Evolutionary conservation across 1,140 invertebrate species (phyloP).

Genomic region (Drosophila dunni): DNA sequence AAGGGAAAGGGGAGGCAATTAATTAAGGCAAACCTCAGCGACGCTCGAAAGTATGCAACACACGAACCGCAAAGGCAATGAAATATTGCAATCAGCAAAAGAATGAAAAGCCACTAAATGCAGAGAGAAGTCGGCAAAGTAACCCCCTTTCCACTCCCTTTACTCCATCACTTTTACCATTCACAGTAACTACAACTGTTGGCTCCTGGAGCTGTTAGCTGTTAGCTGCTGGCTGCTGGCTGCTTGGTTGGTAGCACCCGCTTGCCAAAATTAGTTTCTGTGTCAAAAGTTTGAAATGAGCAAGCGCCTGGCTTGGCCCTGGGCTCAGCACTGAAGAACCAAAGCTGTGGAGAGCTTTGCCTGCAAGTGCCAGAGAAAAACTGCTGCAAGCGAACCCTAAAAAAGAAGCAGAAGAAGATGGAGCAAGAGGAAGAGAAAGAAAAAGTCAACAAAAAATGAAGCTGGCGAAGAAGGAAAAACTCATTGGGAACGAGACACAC

Average conservation of each 20-base stretch:
- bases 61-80: constrained; percentile 82
- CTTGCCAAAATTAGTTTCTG: constrained; percentile 83
- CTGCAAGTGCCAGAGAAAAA: constrained; percentile 29
- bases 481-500: constrained; percentile 24
- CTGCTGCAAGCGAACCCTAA: constrained; percentile 22
- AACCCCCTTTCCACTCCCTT: too few relatives aligned
- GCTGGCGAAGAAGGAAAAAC: constrained; percentile 13
- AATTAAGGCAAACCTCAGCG: constrained; percentile 80
- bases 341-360: constrained; percentile 3
- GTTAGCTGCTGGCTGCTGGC: constrained; percentile 25
- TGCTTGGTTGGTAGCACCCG: constrained; percentile 68
- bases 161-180: too few relatives aligned
- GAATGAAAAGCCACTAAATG: constrained; percentile 77
- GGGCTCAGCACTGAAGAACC: constrained; percentile 17
- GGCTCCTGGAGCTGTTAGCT: constrained; percentile 21
- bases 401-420: constrained; percentile 9
- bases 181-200: not conserved
- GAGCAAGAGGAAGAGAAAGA: not conserved
- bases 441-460: constrained; percentile 23
- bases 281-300: constrained; percentile 83
- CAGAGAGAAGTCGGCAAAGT: constrained; percentile 25
- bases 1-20: constrained; percentile 55
- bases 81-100: constrained; percentile 83
- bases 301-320: constrained; percentile 61
- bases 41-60: constrained; percentile 78